Percentiles rank a stretch among this genome's conserved stretches.
phyloP scores from a whole-genome alignment of 2,888 invertebrate species.

The Bellardia bayeri region DNA sequence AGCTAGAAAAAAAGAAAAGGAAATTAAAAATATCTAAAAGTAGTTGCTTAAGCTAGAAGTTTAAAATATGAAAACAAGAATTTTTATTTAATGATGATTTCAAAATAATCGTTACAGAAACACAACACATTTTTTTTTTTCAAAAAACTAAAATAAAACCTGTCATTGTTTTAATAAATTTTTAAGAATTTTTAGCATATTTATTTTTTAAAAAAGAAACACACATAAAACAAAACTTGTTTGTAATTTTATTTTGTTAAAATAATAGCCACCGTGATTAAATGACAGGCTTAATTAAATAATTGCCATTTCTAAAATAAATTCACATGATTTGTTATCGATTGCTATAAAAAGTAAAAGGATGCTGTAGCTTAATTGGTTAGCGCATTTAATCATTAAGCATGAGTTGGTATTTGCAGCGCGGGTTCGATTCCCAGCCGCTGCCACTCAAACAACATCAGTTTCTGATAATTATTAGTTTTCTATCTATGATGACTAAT shows the following conservation, averaged over 20 bases:
- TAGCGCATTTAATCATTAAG: too few species aligned
- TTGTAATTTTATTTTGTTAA: not conserved
- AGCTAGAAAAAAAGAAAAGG: not conserved
- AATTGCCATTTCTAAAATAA: conserved; percentile 6
- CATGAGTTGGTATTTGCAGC: too few species aligned
- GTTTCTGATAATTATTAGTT: too few species aligned
- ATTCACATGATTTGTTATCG: not conserved
- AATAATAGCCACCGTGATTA: not conserved
- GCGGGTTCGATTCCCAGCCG: too few species aligned
- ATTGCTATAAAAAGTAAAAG: not conserved
- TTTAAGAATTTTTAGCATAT: not conserved
- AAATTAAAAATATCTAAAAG: not conserved
- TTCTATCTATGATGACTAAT: too few species aligned
- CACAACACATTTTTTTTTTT: not conserved
- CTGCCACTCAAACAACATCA: too few species aligned
- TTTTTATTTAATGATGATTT: conserved; percentile 6
- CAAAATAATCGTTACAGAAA: not conserved
- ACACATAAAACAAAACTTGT: too few species aligned
- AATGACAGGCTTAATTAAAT: conserved; percentile 3
- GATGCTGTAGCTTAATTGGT: too few species aligned
- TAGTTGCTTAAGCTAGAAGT: not conserved
- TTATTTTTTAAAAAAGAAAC: too few species aligned
- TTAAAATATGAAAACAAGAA: conserved; percentile 1
- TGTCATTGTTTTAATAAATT: not conserved
- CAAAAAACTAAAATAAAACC: not conserved